These are phyloP conservation scores for Phataginus tricuspis DNA, from an alignment of 2,797 vertebrate species.

Conservation along the genomic window DNA sequence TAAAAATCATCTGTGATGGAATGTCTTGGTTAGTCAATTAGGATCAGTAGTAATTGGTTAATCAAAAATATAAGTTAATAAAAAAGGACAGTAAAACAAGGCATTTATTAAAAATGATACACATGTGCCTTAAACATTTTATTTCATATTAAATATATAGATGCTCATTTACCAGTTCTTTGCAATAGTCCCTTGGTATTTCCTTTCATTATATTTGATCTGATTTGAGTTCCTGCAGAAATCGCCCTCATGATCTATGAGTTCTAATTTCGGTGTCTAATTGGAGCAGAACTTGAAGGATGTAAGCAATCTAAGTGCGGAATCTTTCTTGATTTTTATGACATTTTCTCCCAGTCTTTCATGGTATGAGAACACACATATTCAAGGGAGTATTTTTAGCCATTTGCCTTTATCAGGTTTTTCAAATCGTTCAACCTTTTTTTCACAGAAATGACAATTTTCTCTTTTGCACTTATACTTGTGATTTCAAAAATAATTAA, in stretches of 20 bases:
- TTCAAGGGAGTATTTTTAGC: constrained; percentile 34
- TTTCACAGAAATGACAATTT: background rate
- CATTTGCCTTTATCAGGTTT: constrained; percentile 49
- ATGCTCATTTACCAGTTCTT: background rate
- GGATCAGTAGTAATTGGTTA: background rate
- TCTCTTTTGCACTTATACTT: constrained; percentile 33
- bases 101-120: background rate
- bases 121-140: background rate
- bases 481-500: constrained; percentile 41
- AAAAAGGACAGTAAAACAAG: constrained; percentile 6
- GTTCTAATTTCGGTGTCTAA: constrained; percentile 44
- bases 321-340: constrained; percentile 23
- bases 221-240: constrained; percentile 39
- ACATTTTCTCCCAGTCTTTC: background rate
- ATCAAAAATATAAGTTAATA: background rate
- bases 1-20: background rate
- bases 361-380: background rate
- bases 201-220: constrained; percentile 9
- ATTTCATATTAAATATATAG: constrained; percentile 2
- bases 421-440: constrained; percentile 21
- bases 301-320: background rate
- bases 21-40: background rate
- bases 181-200: background rate
- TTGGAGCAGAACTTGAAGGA: constrained; percentile 3
- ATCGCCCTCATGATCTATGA: background rate